Evolutionary conservation across 2,797 vertebrate genomes (phyloP).

Genomic region (Cossypha caffra): DNA sequence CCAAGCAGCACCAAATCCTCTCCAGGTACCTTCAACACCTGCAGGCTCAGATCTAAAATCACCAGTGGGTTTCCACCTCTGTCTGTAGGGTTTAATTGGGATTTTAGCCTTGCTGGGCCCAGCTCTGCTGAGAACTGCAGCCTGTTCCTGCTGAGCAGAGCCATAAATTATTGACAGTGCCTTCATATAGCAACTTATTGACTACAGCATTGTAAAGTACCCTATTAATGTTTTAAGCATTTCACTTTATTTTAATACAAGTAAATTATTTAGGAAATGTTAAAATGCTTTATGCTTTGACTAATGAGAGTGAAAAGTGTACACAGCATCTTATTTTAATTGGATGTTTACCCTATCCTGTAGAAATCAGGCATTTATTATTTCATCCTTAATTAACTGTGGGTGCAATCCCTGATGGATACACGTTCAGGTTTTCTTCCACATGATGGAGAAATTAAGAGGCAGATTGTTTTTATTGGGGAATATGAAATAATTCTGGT

Average conservation of each 20-base stretch:
- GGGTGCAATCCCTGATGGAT: constrained; percentile 61
- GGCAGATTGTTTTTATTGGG: constrained; percentile 44
- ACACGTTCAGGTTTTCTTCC: constrained; percentile 23
- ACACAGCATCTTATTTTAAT: constrained; percentile 72
- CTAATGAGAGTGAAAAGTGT: constrained; percentile 72
- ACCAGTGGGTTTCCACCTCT: background rate
- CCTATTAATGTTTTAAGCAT: constrained; percentile 77
- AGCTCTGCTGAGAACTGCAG: constrained; percentile 3
- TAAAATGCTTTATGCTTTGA: constrained; percentile 76
- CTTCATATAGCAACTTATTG: constrained; percentile 71
- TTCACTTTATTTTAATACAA: constrained; percentile 77
- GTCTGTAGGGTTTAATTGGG: background rate
- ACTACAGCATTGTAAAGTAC: constrained; percentile 70
- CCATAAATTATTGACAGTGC: constrained; percentile 72
- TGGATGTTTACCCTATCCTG: constrained; percentile 73
- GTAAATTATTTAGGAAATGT: constrained; percentile 79
- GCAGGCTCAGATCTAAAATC: accelerated
- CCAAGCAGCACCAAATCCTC: accelerated
- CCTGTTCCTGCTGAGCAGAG: constrained; percentile 18
- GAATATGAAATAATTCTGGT: background rate
- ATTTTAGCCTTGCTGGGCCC: background rate
- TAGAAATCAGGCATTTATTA: constrained; percentile 74
- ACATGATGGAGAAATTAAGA: constrained; percentile 47
- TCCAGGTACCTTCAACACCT: accelerated
- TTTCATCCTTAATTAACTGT: constrained; percentile 71